A percentile compares a stretch with the other conserved stretches of the same genome.
Conservation (phyloP, 1,140 invertebrate species). For the Tachypleus tridentatus region DNA sequence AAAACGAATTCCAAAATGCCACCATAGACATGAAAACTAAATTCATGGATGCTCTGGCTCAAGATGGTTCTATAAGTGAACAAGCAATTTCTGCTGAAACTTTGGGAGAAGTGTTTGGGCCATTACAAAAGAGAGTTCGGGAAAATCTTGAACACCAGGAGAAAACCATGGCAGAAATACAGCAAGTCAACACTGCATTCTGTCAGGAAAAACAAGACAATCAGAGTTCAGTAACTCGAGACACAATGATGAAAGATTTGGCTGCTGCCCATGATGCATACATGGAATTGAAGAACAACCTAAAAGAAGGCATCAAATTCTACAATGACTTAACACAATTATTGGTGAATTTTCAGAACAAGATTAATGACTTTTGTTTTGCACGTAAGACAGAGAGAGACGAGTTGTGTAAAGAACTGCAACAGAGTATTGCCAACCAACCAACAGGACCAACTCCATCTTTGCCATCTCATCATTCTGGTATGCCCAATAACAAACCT, state of each 20-base stretch:
- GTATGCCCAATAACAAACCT: too few relatives aligned
- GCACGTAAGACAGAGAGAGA: constrained; percentile 98
- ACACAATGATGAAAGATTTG: constrained; percentile 68
- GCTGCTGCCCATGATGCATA: constrained; percentile 83
- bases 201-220: constrained; percentile 50
- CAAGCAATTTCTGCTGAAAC: constrained; percentile 59
- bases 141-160: constrained; percentile 70
- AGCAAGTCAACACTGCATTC: constrained; percentile 61
- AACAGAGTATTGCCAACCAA: constrained; percentile 54
- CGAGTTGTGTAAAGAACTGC: constrained; percentile 82
- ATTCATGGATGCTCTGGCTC: constrained; percentile 46
- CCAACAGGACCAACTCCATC: constrained; percentile 35
- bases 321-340: constrained; percentile 96
- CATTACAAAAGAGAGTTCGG: constrained; percentile 52
- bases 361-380: constrained; percentile 96
- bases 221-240: constrained; percentile 44
- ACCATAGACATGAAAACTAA: constrained; percentile 59
- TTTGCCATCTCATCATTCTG: constrained; percentile 35
- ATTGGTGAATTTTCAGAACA: constrained; percentile 90
- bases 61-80: constrained; percentile 80
- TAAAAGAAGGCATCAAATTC: constrained; percentile 88
- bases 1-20: constrained; percentile 70
- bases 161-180: constrained; percentile 55
- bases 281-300: constrained; percentile 75
- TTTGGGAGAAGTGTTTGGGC: constrained; percentile 64